Base-by-base conservation (phyloP, 2,797 vertebrate genomes). In the Sandelia bainsii region DNA sequence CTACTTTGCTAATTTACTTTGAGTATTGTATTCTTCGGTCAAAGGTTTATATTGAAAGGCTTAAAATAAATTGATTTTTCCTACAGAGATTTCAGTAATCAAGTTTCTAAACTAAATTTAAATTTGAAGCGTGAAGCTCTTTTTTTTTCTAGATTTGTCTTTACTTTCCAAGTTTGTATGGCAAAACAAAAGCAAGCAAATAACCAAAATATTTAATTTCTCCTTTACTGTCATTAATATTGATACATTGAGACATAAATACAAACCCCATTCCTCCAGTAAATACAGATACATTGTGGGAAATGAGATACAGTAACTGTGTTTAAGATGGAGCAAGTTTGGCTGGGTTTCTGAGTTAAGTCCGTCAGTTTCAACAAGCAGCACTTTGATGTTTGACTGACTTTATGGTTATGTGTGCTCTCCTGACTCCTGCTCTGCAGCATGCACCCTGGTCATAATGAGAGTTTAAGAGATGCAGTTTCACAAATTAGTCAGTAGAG, bases 401-500 rank as follows among this genome's bases (percentile, higher is more conserved):
- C 65, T 72, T 59, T 8, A 48, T 32, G 29, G 29, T 32, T 32
- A 65, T 17, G 45, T 52, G 61, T 53, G 61, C 25, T 44, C 22
- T 58, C 56, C 64, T 57, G 62, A 58, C 56, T 81, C 51, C 59
- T 44, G 81, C 75, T 78, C 61, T 83, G 78, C 77, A 2, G 83
- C 81, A 48, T 6, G 34, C 64, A 27, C 48, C 2, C 40, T 45
- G 75, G 40, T 29, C n/a, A 19, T 53, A 46, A 60, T 63, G 51
- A 75, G 42, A 50, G 42, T 17, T 0, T 10, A 27, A 39, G 13
- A 20, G 49, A 42, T 89, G 92, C 85, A 90, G 76, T 86, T 89
- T 56, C 64, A 71, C 54, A 40, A 80, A 72, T 73, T 20, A 59
- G 84, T 84, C 91, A 91, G 84, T 65, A 92, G 92, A 87, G 87